Conservation (phyloP, 2,113 vertebrate species). For the Centropus unirufus region DNA sequence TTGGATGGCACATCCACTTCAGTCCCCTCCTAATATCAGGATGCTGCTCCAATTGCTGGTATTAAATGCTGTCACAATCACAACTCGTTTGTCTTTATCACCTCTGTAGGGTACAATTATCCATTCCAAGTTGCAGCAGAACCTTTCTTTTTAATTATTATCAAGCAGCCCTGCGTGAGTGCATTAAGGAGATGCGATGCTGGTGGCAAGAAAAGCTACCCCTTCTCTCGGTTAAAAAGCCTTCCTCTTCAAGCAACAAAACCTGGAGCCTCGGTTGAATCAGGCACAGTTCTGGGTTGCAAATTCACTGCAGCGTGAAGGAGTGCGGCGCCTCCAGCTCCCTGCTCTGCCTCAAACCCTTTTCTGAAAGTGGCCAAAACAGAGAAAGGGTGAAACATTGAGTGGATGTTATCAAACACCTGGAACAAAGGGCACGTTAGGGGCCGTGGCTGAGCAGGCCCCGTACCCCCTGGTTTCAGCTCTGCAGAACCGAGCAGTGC, state of each 20-base stretch:
- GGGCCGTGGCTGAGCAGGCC: neutral
- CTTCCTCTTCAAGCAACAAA: neutral
- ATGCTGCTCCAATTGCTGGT: neutral
- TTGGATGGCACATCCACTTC: neutral
- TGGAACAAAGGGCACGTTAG: neutral
- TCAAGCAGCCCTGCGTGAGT: neutral
- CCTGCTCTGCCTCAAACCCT: neutral
- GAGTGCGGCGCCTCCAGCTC: neutral
- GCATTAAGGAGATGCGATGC: neutral
- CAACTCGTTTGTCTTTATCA: neutral
- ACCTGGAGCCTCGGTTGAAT: neutral
- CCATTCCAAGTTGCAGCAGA: neutral
- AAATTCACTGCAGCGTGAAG: neutral
- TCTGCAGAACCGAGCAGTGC: neutral
- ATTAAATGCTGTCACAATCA: neutral
- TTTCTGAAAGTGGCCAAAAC: neutral
- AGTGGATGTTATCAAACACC: neutral
- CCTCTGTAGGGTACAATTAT: neutral
- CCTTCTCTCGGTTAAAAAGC: neutral
- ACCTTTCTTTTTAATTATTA: conserved; percentile 43
- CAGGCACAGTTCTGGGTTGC: neutral
- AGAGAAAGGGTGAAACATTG: neutral
- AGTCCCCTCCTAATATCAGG: neutral
- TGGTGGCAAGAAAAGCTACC: neutral
- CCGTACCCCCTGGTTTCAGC: neutral